Evolutionary conservation across 2,888 invertebrate genomes (phyloP).

Genomic region (Pterostichus niger): DNA sequence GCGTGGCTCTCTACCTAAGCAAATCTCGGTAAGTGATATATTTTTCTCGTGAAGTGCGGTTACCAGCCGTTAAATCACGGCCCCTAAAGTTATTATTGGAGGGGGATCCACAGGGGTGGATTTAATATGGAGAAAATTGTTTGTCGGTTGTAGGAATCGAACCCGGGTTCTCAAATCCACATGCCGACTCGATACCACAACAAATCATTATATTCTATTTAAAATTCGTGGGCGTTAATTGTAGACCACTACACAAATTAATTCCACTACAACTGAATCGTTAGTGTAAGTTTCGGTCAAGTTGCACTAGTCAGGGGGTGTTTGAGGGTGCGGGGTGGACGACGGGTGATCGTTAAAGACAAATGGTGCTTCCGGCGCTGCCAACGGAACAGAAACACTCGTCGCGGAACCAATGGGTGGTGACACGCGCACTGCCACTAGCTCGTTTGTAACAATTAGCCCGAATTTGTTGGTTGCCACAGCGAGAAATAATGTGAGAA

Average conservation of each 20-base stretch:
- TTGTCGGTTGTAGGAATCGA: no score
- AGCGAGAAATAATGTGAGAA: constrained; percentile 20
- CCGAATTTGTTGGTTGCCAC: constrained; percentile 29
- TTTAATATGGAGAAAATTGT: no score
- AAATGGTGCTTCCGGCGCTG: constrained; percentile 15
- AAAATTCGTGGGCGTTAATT: neutral
- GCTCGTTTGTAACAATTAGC: constrained; percentile 59
- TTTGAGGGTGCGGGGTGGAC: neutral
- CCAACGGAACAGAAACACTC: constrained; percentile 31
- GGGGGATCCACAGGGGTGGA: no score
- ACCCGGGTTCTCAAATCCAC: no score
- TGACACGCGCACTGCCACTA: constrained; percentile 32
- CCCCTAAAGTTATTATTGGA: no score
- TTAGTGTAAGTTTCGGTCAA: constrained; percentile 12
- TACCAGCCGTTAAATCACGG: no score
- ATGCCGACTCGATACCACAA: no score
- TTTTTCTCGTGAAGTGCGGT: no score
- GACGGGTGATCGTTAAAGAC: constrained; percentile 29
- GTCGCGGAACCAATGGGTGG: constrained; percentile 34
- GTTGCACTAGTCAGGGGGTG: neutral
- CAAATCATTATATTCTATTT: no score
- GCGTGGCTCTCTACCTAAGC: no score
- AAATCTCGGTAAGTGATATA: no score
- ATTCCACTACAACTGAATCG: constrained; percentile 22
- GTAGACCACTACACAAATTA: constrained; percentile 1